Conservation (phyloP, 2,113 vertebrate genomes). For the Bufo gargarizans region DNA sequence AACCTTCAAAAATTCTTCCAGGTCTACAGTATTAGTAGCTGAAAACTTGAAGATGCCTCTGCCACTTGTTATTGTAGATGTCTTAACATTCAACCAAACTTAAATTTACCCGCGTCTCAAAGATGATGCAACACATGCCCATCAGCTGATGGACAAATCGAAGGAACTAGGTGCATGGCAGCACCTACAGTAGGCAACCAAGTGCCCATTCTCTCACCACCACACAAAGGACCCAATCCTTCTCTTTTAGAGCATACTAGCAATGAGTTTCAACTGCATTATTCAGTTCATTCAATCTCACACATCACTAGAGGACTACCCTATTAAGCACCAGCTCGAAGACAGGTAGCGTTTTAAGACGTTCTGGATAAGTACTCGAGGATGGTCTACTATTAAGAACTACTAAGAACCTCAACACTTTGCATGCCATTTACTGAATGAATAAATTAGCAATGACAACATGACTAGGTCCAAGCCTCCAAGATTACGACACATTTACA, state of each 20-base stretch:
- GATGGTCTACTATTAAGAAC: not conserved
- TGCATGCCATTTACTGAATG: conserved; percentile 3
- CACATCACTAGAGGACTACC: not conserved
- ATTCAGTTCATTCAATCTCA: too few relatives aligned
- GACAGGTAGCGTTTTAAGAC: not conserved
- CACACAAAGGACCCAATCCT: too few relatives aligned
- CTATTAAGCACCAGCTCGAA: not conserved
- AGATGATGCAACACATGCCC: not conserved
- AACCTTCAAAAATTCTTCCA: too few relatives aligned
- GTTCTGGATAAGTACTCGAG: not conserved
- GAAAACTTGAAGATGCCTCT: too few relatives aligned
- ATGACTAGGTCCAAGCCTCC: not conserved
- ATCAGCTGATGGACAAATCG: not conserved
- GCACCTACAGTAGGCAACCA: not conserved
- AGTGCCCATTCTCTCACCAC: too few relatives aligned
- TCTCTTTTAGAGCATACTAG: too few relatives aligned
- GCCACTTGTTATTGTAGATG: not conserved
- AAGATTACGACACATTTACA: conserved; percentile 47
- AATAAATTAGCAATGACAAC: conserved; percentile 8
- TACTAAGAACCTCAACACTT: not conserved
- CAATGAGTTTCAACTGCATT: too few relatives aligned
- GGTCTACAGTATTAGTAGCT: too few relatives aligned
- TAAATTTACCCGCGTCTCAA: not conserved
- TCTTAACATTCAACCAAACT: not conserved
- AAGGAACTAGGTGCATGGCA: not conserved